Base-by-base conservation (phyloP, 2,113 vertebrate species). In the Enhydra lutris region DNA sequence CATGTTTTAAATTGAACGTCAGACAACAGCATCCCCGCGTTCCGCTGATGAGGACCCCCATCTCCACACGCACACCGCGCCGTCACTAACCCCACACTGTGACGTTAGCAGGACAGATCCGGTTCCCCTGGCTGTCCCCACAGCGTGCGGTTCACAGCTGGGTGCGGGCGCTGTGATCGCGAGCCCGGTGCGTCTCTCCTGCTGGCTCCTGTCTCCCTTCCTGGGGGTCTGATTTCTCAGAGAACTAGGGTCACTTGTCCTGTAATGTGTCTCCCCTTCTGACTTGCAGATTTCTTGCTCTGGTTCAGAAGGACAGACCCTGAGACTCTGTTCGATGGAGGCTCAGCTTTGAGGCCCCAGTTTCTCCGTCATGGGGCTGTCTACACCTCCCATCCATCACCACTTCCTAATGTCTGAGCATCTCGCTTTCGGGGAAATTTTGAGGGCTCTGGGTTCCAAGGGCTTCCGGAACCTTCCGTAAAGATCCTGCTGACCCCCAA, bases 391-490 rank as follows among this genome's bases (percentile, higher is more conserved):
- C 55, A 18, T 6, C 24, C 39, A 0, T 29, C 34, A 31, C 3
- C 45, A 4, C 9, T 3, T 11, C 29, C 42, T 20, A 7, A 11
- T 0, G 29, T n/a, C 39, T 6, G 11, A 14, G 39, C 21, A 4
- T 4, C 55, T 61, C 4, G 5, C 42, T 2, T 4, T 36, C 23
- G 2, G 76, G 2, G 76, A 42, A 65, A n/a, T 34, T 20, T 0
- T 0, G 3, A 36, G 57, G 4, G 31, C 9, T 36, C 17, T 29
- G 42, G 34, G 9, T 6, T 9, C 6, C 3, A 15, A 39, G 34
- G 2, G 10, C 4, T 18, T 45, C 59, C 0, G 3, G 55, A 26
- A 24, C 31, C 73, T 34, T n/a, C 34, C 1, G 0, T 24, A 6
- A 34, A 17, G n/a, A 65, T 10, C 24, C 57, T 0, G 21, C 6